These are phyloP conservation scores for Zalophus californianus DNA, from an alignment of 2,797 vertebrate species.

Conservation along the genomic window DNA sequence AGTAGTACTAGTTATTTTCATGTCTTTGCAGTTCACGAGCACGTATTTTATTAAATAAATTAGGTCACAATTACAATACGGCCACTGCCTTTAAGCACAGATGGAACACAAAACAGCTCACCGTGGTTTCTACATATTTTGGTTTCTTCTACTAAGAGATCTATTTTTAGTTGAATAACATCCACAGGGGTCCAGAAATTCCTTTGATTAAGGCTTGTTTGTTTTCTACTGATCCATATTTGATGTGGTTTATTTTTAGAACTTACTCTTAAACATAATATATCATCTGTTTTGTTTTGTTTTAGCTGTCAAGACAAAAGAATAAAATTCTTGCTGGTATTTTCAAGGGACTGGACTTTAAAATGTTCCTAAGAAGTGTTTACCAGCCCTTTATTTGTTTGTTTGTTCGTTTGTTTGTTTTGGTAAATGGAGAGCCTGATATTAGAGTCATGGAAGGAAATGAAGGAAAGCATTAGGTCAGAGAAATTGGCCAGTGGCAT, in stretches of 20 bases:
- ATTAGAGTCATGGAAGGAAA: conserved; percentile 25
- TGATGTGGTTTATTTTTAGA: conserved; percentile 63
- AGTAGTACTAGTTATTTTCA: conserved; percentile 29
- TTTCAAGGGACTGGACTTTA: conserved; percentile 1
- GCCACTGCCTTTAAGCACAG: background rate
- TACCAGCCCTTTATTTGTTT: background rate
- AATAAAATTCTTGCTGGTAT: background rate
- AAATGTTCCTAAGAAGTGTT: background rate
- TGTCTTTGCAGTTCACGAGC: background rate
- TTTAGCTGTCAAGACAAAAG: conserved; percentile 41
- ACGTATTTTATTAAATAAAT: conserved; percentile 51
- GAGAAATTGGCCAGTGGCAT: background rate
- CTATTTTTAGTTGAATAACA: conserved; percentile 73
- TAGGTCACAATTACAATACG: conserved; percentile 12
- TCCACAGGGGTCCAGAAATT: conserved; percentile 46
- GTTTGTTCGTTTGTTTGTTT: background rate
- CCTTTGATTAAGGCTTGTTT: conserved; percentile 43
- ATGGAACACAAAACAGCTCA: background rate
- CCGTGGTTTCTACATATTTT: conserved; percentile 36
- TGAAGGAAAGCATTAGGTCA: background rate
- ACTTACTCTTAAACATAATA: conserved; percentile 41
- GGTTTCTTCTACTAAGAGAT: conserved; percentile 16
- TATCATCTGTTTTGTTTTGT: conserved; percentile 44
- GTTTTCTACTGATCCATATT: conserved; percentile 65
- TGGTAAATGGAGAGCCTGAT: background rate